These are phyloP conservation scores for Drosophila parthenogenetica DNA, from an alignment of 2,888 invertebrate genomes.

Conservation along the genomic window DNA sequence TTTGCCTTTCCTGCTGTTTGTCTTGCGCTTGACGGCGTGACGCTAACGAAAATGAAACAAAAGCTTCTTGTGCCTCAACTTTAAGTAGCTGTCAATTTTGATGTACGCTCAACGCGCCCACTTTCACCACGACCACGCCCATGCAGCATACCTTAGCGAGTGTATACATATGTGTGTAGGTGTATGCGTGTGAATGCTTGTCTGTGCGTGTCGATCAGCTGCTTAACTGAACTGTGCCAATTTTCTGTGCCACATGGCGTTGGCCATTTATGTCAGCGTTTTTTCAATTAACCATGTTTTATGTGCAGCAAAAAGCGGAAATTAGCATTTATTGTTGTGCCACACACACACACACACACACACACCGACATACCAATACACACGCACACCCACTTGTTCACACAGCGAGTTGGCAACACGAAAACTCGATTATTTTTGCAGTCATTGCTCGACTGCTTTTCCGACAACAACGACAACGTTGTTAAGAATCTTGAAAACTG, in stretches of 20 bases:
- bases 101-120: constrained; percentile 23
- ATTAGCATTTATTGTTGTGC: constrained; percentile 78
- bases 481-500: constrained; percentile 33
- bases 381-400: constrained; percentile 11
- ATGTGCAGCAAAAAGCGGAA: constrained; percentile 68
- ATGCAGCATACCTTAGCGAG: neutral
- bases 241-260: constrained; percentile 18
- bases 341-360: constrained; percentile 17
- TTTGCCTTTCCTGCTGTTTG: constrained; percentile 51
- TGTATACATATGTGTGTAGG: neutral
- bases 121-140: constrained; percentile 5
- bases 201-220: constrained; percentile 41
- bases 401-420: constrained; percentile 21
- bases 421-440: constrained; percentile 67
- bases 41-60: constrained; percentile 47
- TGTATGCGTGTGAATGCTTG: neutral
- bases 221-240: constrained; percentile 23
- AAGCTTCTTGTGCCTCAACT: constrained; percentile 39
- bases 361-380: constrained; percentile 21
- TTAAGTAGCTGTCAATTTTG: constrained; percentile 77
- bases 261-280: constrained; percentile 68
- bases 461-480: constrained; percentile 33
- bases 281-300: constrained; percentile 73
- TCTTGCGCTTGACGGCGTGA: constrained; percentile 53
- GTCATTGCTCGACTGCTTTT: constrained; percentile 45